phyloP scores from a whole-genome alignment of 2,797 vertebrate genomes.

The Sitta carolinensis region DNA sequence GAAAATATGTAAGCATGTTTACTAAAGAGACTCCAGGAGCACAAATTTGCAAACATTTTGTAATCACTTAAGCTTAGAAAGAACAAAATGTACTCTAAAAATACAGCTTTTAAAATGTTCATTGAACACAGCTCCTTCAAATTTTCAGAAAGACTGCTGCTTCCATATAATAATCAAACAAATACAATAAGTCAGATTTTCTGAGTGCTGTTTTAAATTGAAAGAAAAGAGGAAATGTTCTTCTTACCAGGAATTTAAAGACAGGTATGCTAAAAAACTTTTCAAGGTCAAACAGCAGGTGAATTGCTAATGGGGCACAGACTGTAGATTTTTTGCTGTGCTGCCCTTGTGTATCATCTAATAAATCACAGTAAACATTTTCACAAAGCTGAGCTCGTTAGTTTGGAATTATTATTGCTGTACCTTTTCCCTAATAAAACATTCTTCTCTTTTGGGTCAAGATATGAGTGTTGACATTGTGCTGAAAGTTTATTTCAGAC shows the following conservation, averaged over 20 bases:
- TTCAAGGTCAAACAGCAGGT: not conserved
- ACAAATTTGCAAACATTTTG: slow-evolving; percentile 55
- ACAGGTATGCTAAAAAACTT: not conserved
- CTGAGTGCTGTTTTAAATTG: slow-evolving; percentile 5
- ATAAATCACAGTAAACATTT: not conserved
- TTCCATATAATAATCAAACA: not conserved
- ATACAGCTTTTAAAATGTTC: slow-evolving; percentile 50
- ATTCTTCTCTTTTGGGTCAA: not conserved
- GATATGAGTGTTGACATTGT: not conserved
- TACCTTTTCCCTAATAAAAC: not conserved
- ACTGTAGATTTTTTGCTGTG: not conserved
- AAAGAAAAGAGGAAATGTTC: not conserved
- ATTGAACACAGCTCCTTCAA: not conserved
- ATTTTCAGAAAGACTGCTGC: slow-evolving; percentile 9
- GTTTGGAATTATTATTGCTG: not conserved
- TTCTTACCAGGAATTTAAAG: not conserved
- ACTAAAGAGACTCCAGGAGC: slow-evolving; percentile 27
- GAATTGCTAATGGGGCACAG: not conserved
- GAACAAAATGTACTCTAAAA: slow-evolving; percentile 35
- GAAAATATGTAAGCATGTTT: slow-evolving; percentile 40
- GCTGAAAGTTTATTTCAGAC: not conserved
- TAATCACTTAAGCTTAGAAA: slow-evolving; percentile 41
- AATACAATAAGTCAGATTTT: not conserved
- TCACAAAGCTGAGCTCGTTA: not conserved
- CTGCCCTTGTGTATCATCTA: not conserved